phyloP scores from a whole-genome alignment of 2,113 vertebrate genomes.

The Brachyhypopomus gauderio region DNA sequence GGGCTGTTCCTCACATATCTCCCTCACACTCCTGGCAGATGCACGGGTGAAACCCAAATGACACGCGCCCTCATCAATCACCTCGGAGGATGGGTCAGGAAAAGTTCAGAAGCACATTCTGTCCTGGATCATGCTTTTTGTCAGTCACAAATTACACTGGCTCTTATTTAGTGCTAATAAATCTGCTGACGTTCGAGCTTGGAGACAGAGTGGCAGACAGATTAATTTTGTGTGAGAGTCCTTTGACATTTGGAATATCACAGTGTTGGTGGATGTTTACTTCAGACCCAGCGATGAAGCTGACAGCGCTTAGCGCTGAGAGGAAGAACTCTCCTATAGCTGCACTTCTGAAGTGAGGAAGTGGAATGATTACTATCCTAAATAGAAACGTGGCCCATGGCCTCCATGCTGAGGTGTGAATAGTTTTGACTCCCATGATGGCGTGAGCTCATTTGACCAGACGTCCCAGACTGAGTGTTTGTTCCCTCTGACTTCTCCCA shows the following conservation, averaged over 20 bases:
- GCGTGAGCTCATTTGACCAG: too few relatives aligned
- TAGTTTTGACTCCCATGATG: too few relatives aligned
- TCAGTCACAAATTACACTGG: constrained; percentile 24
- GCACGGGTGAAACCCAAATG: not conserved
- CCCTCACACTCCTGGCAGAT: not conserved
- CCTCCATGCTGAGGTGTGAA: too few relatives aligned
- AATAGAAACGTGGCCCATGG: too few relatives aligned
- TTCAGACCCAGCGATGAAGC: not conserved
- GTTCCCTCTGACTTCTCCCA: too few relatives aligned
- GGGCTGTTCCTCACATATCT: not conserved
- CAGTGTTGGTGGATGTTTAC: not conserved
- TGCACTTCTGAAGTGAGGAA: too few relatives aligned
- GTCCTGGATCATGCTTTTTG: not conserved
- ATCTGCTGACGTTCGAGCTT: constrained; percentile 44
- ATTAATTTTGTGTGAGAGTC: constrained; percentile 24
- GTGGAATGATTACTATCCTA: too few relatives aligned
- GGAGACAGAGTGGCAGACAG: constrained; percentile 12
- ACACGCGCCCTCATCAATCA: not conserved
- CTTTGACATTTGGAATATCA: not conserved
- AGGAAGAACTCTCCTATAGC: not conserved
- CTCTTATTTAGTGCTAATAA: constrained; percentile 44
- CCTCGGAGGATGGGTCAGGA: constrained; percentile 7
- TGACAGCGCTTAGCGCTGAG: not conserved
- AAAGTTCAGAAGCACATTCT: not conserved
- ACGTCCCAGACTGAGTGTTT: too few relatives aligned